These are phyloP conservation scores for Cylindroiulus punctatus DNA, from an alignment of 2,888 invertebrate genomes.

Conservation along the genomic window DNA sequence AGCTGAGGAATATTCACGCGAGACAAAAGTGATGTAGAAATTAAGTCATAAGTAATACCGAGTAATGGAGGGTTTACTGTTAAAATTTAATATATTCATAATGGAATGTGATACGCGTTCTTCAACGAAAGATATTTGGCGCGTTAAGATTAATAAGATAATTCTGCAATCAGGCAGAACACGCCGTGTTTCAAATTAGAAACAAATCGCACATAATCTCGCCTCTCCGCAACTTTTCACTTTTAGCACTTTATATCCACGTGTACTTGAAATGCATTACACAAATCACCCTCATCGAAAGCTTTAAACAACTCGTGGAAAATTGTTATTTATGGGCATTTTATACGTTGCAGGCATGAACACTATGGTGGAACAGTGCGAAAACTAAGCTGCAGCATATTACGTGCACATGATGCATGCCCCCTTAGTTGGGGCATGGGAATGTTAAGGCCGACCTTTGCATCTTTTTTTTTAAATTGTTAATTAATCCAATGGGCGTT, in stretches of 20 bases:
- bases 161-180: slow-evolving; percentile 47
- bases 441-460: not conserved
- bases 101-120: not conserved
- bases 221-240: slow-evolving; percentile 27
- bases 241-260: slow-evolving; percentile 39
- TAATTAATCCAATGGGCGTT: slow-evolving; percentile 35
- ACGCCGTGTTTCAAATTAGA: slow-evolving; percentile 32
- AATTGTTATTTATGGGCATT: slow-evolving; percentile 15
- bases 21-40: slow-evolving; percentile 36
- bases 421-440: slow-evolving; percentile 17
- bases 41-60: slow-evolving; percentile 38
- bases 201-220: slow-evolving; percentile 43
- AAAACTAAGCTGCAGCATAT: not conserved
- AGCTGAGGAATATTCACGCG: not conserved
- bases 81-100: slow-evolving; percentile 43
- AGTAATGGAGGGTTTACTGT: slow-evolving; percentile 25
- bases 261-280: slow-evolving; percentile 1
- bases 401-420: not conserved
- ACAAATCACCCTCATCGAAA: slow-evolving; percentile 45
- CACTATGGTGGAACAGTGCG: not conserved
- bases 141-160: slow-evolving; percentile 45
- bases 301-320: slow-evolving; percentile 36
- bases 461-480: slow-evolving; percentile 1
- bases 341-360: not conserved
- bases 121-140: not conserved